Conservation (phyloP, 2,888 invertebrate genomes). For the Sepiola atlantica region DNA sequence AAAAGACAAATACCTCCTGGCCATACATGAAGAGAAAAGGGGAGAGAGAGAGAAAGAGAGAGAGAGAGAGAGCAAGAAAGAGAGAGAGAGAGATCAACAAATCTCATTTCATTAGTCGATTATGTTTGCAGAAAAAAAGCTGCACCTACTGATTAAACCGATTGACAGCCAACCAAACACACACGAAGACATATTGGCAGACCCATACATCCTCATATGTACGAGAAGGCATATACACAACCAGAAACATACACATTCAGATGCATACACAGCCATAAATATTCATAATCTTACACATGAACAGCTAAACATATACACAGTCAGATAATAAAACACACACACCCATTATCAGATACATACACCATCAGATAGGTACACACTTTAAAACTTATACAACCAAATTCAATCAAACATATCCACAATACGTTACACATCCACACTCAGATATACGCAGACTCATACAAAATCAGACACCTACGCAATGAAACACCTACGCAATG, state of each 20-base stretch:
- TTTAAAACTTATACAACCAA: background rate
- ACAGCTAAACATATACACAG: background rate
- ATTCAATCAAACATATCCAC: background rate
- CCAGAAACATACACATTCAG: no score
- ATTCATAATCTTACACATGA: background rate
- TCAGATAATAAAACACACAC: background rate
- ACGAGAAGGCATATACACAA: no score
- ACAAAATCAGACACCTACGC: background rate
- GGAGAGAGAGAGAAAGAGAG: background rate
- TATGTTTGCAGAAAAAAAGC: background rate
- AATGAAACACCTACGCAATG: no score
- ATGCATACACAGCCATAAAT: no score
- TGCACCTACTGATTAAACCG: no score
- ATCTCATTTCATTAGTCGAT: no score
- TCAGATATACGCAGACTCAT: background rate
- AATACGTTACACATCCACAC: no score
- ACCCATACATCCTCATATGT: no score
- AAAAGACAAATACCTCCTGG: no score
- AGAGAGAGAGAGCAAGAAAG: background rate
- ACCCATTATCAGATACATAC: no score
- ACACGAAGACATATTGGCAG: no score
- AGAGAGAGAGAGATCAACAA: background rate
- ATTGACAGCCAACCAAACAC: no score
- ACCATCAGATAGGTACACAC: background rate
- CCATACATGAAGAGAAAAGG: background rate